Base-by-base conservation (phyloP, 2,888 invertebrate species). In the Epinotia brunnichana region DNA sequence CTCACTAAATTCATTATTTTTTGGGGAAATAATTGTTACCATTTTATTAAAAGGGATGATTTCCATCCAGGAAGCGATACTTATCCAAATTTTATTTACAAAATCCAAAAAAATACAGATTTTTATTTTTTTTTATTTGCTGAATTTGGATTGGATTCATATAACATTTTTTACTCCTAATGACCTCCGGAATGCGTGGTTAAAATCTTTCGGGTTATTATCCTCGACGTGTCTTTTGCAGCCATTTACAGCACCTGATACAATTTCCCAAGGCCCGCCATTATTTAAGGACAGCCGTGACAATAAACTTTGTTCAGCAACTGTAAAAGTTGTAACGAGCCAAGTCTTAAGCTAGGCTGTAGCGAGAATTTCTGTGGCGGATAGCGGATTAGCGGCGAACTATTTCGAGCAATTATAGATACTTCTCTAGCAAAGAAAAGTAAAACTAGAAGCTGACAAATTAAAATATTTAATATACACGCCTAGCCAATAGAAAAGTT, bases 261-360 rank as follows among this genome's bases (percentile, higher is more conserved):
- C 69, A 29, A 21, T 69, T 69, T 44, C 21, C n/a, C 39, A 35
- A 51, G 48, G 39, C 57, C 56, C 48, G 70, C 70, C 48, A 64
- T 70, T 53, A 48, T 63, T 70, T 39, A 57, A 57, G 39, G 48
- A 59, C 35, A 15, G 35, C 57, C 51, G 17, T 41, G 60, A 60
- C 51, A 57, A 70, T 57, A 63, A 35, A 63, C 63, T 70, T 70
- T 57, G 63, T 70, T 57, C 21, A 48, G 48, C 29, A 35, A 51
- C 48, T 57, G 21, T 19, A 56, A 63, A 70, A 70, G 63, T 70
- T 63, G 62, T 63, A 57, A 70, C 63, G 70, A 70, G 24, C n/a
- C 15, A 39, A 53, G 60, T 60, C 39, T 60, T 53, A 60, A 21
- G 48, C 48, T 53, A 60, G n/a, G 48, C 48, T 35, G 15, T 15